These are phyloP conservation scores for Sebastiscus tertius DNA, from an alignment of 2,797 vertebrate genomes.

Conservation along the genomic window DNA sequence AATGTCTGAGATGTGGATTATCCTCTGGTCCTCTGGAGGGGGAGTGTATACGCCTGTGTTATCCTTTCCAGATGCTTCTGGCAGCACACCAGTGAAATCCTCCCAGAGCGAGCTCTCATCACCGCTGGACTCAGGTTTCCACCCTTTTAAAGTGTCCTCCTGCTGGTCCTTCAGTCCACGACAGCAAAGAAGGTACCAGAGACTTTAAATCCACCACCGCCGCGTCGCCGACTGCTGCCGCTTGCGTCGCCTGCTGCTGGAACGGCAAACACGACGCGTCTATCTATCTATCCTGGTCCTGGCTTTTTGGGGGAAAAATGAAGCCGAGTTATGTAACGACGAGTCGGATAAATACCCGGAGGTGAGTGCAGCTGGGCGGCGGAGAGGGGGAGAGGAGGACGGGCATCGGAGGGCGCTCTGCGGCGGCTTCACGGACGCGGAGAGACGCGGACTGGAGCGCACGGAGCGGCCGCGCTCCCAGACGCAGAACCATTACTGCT, in stretches of 20 bases:
- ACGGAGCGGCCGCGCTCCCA: slow-evolving; percentile 53
- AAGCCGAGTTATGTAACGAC: slow-evolving; percentile 57
- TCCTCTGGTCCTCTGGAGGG: slow-evolving; percentile 59
- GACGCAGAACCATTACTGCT: slow-evolving; percentile 46
- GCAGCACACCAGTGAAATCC: slow-evolving; percentile 68
- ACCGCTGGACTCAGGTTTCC: slow-evolving; percentile 68
- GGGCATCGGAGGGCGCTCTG: slow-evolving; percentile 6
- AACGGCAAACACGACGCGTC: not conserved
- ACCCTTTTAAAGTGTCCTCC: slow-evolving; percentile 24
- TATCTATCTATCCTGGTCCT: not conserved
- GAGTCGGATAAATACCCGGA: slow-evolving; percentile 19
- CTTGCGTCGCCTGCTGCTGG: not conserved
- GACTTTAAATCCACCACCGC: slow-evolving; percentile 3
- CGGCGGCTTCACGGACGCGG: slow-evolving; percentile 27
- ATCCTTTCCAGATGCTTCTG: slow-evolving; percentile 83
- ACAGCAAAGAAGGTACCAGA: slow-evolving; percentile 19
- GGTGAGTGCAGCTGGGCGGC: slow-evolving; percentile 34
- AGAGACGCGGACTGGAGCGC: slow-evolving; percentile 37
- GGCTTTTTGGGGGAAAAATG: not conserved
- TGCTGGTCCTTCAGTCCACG: slow-evolving; percentile 31
- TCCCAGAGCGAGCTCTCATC: slow-evolving; percentile 64
- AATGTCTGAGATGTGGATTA: slow-evolving; percentile 51
- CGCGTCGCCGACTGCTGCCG: not conserved
- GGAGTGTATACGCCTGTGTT: slow-evolving; percentile 63
- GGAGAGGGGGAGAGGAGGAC: slow-evolving; percentile 11